Base-by-base conservation (phyloP, 2,888 invertebrate genomes). In the Trichogramma dendrolimi region DNA sequence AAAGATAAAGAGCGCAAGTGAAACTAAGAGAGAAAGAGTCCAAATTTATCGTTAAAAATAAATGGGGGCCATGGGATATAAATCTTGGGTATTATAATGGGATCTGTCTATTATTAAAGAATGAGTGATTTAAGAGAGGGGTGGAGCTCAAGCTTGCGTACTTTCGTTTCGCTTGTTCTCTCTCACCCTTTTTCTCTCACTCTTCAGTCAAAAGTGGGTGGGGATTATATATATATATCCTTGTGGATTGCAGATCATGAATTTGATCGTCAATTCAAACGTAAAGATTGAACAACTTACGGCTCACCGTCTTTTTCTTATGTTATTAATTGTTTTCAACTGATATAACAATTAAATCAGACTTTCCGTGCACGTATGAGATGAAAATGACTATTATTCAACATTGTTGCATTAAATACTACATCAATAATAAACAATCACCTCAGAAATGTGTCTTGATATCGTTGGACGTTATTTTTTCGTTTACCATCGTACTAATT, bases 81-180 rank as follows among this genome's bases (percentile, higher is more conserved):
- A 79, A 79, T 78, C 79, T 79, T 73, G 67, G 72, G 75, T 76
- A 79, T 79, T 79, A 79, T 79, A 79, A 79, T 79, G 77, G 79
- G 78, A 79, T 78, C 79, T 78, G 79, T 79, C 79, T 76, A 79
- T 79, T 79, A 79, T 79, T 78, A 79, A 79, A 78, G 78, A 79
- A 79, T 78, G 79, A 79, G 78, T 78, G 79, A 79, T 79, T 79
- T 79, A 79, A 71, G 73, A 76, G 72, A 75, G 75, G 75, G 78
- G 79, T 77, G 77, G 77, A 79, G 77, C 71, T 68, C 66, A 68
- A 66, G 58, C 67, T 70, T 66, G 66, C 68, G 68, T 67, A 56
- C 51, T 64, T 59, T 60, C 59, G 57, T 61, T 50, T 61, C 40
- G 54, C 56, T 60, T 47, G 27, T 43, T 48, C 43, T 27, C 43